Base-by-base conservation (phyloP, 2,797 vertebrate genomes). In the Ctenopoma multispine region DNA sequence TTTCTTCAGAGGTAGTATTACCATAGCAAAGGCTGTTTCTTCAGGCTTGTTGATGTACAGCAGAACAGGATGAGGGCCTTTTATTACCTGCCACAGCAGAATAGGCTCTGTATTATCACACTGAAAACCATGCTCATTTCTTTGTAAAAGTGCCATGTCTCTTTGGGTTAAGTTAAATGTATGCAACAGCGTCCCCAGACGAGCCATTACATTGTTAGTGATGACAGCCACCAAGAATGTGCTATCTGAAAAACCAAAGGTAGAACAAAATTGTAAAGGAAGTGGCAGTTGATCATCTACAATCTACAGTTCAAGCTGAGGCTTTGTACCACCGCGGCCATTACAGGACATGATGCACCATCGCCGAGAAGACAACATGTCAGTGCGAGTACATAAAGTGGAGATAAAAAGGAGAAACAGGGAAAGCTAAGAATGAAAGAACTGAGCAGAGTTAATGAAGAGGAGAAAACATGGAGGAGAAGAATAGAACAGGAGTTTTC, bases 1-100 rank as follows among this genome's bases (percentile, higher is more conserved):
- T 90, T 88, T 89, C 87, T 89, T 90, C 76, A 60, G 75, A 48
- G 29, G 69, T 61, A 88, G 76, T 70, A 82, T 84, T 87, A 81
- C 78, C 84, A 84, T 82, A 83, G 81, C 49, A 70, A 68, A 74
- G 62, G 78, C 69, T 81, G 67, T 84, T 89, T 87, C 77, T 86
- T 79, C 80, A 51, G 63, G 73, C 81, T 69, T 82, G 84, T 78
- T 87, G 80, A 88, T 87, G 83, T 81, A 82, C 77, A 87, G 73
- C 62, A 72, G 61, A 85, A 71, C 38, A 49, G 48, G 40, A 82
- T 56, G 48, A 71, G 49, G 64, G 58, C 50, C 80, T 83, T 89
- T 91, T 85, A 90, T 89, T 86, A 77, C 81, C 84, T 72, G 74
- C 82, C 8, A 17, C 62, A 44, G 70, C 40, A 78, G 75, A 61